phyloP scores from a whole-genome alignment of 2,113 vertebrate species.

The Pyrgilauda ruficollis region DNA sequence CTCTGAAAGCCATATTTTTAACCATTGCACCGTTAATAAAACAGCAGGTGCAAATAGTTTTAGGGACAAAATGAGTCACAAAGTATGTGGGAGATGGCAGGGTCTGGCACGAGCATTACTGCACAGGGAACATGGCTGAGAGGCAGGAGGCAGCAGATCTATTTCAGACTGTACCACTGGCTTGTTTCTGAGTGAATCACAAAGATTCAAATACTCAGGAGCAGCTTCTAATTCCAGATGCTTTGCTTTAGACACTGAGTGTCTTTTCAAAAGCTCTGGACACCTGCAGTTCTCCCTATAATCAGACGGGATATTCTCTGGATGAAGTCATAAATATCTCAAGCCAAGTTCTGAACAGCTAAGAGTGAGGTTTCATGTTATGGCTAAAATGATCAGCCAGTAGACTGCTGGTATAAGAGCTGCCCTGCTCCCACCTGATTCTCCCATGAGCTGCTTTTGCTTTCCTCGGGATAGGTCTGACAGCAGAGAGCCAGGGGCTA shows the following conservation, averaged over 20 bases:
- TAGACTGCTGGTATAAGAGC: background rate
- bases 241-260: background rate
- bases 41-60: background rate
- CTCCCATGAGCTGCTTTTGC: background rate
- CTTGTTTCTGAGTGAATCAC: conserved; percentile 7
- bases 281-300: background rate
- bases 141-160: background rate
- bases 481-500: background rate
- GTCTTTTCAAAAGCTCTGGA: background rate
- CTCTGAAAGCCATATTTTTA: background rate
- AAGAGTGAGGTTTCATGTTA: background rate
- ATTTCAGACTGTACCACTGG: background rate
- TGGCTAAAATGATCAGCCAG: background rate
- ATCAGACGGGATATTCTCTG: background rate
- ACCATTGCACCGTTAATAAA: background rate
- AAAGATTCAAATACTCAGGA: background rate
- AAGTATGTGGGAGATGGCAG: background rate
- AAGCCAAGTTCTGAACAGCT: background rate
- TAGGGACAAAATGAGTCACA: background rate
- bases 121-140: background rate
- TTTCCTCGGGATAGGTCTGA: background rate
- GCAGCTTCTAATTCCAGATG: background rate
- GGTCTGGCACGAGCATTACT: background rate
- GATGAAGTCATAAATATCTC: background rate
- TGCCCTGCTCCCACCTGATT: background rate